phyloP scores from a whole-genome alignment of 2,888 invertebrate genomes.

The Norana najaformis region DNA sequence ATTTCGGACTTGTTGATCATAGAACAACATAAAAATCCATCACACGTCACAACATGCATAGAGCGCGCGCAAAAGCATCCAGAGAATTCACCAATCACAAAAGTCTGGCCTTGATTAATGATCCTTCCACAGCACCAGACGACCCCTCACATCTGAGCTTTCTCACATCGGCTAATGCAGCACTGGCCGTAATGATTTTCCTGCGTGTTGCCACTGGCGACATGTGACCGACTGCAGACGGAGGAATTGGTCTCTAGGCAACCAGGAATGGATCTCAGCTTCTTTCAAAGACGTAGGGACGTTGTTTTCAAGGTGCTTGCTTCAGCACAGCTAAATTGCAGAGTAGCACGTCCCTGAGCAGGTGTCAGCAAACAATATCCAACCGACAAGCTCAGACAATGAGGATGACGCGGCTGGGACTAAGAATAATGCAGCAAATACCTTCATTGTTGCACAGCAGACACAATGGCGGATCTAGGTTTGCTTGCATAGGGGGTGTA shows the following conservation, averaged over 20 bases:
- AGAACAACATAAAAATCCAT: neutral
- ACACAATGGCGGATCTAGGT: too few relatives aligned
- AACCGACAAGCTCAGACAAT: neutral
- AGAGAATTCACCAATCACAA: neutral
- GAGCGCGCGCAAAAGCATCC: neutral
- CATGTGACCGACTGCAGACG: neutral
- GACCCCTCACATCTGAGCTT: neutral
- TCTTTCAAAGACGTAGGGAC: neutral
- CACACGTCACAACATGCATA: neutral
- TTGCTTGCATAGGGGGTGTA: too few relatives aligned
- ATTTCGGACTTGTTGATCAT: neutral
- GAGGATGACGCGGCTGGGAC: neutral
- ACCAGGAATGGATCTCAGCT: neutral
- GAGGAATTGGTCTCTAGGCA: constrained; percentile 18
- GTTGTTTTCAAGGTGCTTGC: neutral
- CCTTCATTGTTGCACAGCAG: neutral
- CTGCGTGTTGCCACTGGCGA: neutral
- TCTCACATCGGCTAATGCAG: neutral
- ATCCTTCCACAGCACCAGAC: neutral
- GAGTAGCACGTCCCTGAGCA: neutral
- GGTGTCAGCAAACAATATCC: too few relatives aligned
- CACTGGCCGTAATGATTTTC: neutral
- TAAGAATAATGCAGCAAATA: neutral
- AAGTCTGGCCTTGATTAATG: neutral
- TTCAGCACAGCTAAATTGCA: neutral